These are phyloP conservation scores for Eriocheir sinensis DNA, from an alignment of 1,140 invertebrate species.

Conservation along the genomic window DNA sequence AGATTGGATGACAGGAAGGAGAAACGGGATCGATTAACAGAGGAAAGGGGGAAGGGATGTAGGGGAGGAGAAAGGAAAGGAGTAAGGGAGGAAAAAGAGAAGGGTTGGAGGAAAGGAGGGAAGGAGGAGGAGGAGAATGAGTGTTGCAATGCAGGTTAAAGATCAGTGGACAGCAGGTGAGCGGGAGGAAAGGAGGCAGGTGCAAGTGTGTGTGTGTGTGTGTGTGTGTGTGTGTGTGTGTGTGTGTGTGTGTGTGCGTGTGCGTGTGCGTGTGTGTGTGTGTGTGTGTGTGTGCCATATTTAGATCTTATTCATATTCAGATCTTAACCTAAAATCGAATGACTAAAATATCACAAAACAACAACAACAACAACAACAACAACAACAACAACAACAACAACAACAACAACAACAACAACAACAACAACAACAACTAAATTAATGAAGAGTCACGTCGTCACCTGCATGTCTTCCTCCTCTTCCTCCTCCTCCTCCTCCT, in stretches of 20 bases:
- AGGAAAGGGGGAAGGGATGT: not conserved
- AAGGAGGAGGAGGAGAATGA: not conserved
- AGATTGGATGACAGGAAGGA: too few relatives aligned
- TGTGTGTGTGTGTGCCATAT: slow-evolving; percentile 20
- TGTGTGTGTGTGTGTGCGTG: not conserved
- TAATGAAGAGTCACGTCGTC: not conserved
- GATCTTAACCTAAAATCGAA: too few relatives aligned
- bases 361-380: too few relatives aligned
- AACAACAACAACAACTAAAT: too few relatives aligned
- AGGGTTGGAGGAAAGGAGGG: too few relatives aligned
- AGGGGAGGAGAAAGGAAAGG: not conserved
- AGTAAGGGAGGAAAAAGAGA: not conserved
- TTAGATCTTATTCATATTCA: too few relatives aligned
- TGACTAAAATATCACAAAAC: not conserved
- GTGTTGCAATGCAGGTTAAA: too few relatives aligned
- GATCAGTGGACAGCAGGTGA: not conserved
- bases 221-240: not conserved
- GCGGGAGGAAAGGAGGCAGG: not conserved
- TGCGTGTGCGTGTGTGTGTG: slow-evolving; percentile 20
- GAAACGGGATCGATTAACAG: too few relatives aligned
- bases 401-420: too few relatives aligned
- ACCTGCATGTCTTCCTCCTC: slow-evolving; percentile 7
- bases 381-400: too few relatives aligned
- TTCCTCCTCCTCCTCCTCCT: not conserved
- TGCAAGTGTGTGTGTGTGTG: too few relatives aligned